Evolutionary conservation across 1,140 invertebrate species (phyloP), one percentile per base, ranked within the genome.

Genomic region (Muscidifurax raptorellus): DNA sequence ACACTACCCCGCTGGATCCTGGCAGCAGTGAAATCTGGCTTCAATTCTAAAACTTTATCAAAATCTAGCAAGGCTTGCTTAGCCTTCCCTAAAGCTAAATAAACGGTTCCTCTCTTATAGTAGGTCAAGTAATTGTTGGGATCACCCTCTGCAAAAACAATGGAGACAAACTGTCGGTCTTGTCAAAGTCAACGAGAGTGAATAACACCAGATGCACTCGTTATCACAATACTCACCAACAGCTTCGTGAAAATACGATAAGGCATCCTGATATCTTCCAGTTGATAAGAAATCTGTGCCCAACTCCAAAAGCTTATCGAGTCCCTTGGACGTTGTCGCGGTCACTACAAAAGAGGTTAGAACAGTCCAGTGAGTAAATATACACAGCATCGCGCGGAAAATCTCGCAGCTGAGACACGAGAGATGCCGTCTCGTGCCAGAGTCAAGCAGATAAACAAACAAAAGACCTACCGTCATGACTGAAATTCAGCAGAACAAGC

Each of bases 161-260:
- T 82, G 52, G 83, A 77, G 66, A 72, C 44, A 77, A 88, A 85
- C n/a, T 69, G 18, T 22, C 52, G n/a, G 52, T 22, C 9, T 1
- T 30, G 32, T 75, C 36, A 74, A 32, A 47, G 44, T 22, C 22
- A 15, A n/a, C 5, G 0, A n/a, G 15, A n/a, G n/a, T n/a, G 22
- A 40, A 25, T 47, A 25, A 9, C 52, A 27, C 22, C 1, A 2
- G 12, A 76, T 12, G 74, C 72, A 25, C 25, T 32, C 40, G 13
- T n/a, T 13, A n/a, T 18, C 27, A 18, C 5, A 5, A 22, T 64
- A 90, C 96, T 95, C 93, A 99, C 98, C 98, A 90, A 99, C 97
- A 88, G 99, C 99, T 82, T 97, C 97, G 95, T 99, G 99, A 94
- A 99, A 99, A 91, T 99, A 98, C 74, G 97, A 97, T 36, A 99